Base-by-base conservation (phyloP, 35 echinoderm and acorn worm species). In the Stichopus chloronotus region DNA sequence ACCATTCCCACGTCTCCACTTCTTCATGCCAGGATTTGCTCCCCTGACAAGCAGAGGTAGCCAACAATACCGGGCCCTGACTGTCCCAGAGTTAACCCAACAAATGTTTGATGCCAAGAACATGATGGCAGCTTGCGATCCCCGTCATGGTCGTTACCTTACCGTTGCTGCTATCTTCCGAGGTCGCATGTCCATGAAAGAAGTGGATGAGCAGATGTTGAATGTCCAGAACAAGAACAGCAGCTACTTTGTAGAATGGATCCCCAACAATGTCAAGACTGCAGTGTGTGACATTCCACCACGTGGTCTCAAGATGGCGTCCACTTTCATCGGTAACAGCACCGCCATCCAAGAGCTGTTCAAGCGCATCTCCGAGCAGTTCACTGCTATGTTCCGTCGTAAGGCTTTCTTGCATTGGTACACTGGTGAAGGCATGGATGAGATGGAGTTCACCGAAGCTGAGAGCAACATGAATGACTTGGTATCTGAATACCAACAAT, bases 321-420 rank as follows among this genome's bases (percentile, higher is more conserved):
- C 93, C 63, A 98, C 97, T 72, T 98, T 98, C 93, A 98, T 98
- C 88, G 97, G 97, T 76, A 98, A 98, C 97, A 98, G 91, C 93
- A 98, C 97, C 16, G 94, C 97, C 93, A 98, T 98, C 84, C 97
- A 96, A 88, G 97, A 98, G 91, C 92, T 98, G 92, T 98, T 98
- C 93, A n/a, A n/a, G n/a, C n/a, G n/a, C n/a, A n/a, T n/a, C n/a
- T n/a, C n/a, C n/a, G n/a, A n/a, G n/a, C n/a, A n/a, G n/a, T n/a
- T n/a, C 91, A 96, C 94, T 55, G 95, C 95, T 94, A 98, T 98
- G 95, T 98, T 98, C 97, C 92, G 97, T 89, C 93, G 97, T 79
- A 98, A 98, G 91, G 97, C 95, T 98, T 98, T 98, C 97, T 91
- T 98, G 56, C 95, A 96, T 94, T 98, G 97, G 97, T 98, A 96